A percentile compares a stretch with the other conserved stretches of the same genome.
These are phyloP conservation scores for Nixonia krombeini DNA, from an alignment of 1,140 invertebrate genomes.

Conservation along the genomic window DNA sequence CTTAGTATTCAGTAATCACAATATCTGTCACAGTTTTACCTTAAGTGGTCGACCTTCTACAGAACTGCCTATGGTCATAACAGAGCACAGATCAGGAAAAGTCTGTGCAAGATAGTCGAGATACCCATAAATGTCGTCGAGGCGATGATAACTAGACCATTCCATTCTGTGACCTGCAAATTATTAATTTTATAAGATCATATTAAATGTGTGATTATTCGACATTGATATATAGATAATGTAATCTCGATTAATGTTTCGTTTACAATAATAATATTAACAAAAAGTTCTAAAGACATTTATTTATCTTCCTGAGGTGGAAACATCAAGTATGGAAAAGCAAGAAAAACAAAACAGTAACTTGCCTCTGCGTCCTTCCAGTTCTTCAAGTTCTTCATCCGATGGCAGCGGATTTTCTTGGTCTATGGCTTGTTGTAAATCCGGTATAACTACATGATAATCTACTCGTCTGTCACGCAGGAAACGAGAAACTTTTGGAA, in stretches of 20 bases:
- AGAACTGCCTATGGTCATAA: constrained; percentile 83
- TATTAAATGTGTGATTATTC: no score
- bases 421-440: constrained; percentile 83
- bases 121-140: constrained; percentile 80
- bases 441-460: constrained; percentile 79
- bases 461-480: constrained; percentile 59
- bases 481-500: constrained; percentile 65
- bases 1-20: no score
- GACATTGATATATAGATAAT: no score
- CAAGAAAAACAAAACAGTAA: no score
- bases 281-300: no score
- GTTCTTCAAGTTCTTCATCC: constrained; percentile 74
- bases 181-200: no score
- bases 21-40: constrained; percentile 59
- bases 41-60: constrained; percentile 79
- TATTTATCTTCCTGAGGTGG: no score
- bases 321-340: no score
- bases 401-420: constrained; percentile 81
- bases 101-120: constrained; percentile 83
- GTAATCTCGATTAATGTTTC: no score
- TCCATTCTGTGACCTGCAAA: constrained; percentile 82
- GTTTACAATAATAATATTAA: no score
- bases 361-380: constrained; percentile 81
- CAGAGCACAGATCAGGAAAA: constrained; percentile 80
- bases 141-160: constrained; percentile 83